Conservation (phyloP, 2,113 vertebrate species). For the Notarius quadriscutis region DNA sequence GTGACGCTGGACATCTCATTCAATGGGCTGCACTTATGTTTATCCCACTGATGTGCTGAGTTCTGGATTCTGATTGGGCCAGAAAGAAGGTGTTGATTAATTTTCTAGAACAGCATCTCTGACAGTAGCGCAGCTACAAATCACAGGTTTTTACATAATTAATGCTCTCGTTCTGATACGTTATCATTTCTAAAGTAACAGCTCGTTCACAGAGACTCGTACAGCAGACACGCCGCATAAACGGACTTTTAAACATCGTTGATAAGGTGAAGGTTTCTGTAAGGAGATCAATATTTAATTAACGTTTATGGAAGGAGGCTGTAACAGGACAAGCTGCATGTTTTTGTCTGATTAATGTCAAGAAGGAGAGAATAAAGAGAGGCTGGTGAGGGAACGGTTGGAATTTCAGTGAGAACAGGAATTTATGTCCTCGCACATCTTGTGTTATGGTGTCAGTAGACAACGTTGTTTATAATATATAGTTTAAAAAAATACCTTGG, state of each 20-base stretch:
- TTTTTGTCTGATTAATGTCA: background rate
- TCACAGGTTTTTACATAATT: background rate
- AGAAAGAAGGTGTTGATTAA: background rate
- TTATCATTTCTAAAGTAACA: background rate
- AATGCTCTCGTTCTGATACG: no score
- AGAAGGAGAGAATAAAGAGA: no score
- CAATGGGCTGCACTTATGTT: background rate
- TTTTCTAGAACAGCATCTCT: background rate
- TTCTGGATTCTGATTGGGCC: background rate
- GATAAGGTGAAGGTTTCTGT: background rate
- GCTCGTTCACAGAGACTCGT: background rate
- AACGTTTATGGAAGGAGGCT: background rate
- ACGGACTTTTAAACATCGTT: background rate
- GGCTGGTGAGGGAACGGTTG: no score
- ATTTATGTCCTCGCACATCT: no score
- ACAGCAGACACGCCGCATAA: background rate
- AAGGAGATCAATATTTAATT: no score
- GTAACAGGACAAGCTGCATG: background rate
- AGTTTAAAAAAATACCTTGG: no score
- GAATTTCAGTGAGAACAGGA: no score
- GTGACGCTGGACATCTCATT: background rate
- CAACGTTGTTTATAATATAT: no score
- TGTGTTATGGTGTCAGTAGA: no score
- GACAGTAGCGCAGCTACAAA: background rate
- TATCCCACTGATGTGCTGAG: background rate